Evolutionary conservation across 2,888 invertebrate species (phyloP), one percentile per base, ranked within the genome.

Genomic region (Congeria kusceri): DNA sequence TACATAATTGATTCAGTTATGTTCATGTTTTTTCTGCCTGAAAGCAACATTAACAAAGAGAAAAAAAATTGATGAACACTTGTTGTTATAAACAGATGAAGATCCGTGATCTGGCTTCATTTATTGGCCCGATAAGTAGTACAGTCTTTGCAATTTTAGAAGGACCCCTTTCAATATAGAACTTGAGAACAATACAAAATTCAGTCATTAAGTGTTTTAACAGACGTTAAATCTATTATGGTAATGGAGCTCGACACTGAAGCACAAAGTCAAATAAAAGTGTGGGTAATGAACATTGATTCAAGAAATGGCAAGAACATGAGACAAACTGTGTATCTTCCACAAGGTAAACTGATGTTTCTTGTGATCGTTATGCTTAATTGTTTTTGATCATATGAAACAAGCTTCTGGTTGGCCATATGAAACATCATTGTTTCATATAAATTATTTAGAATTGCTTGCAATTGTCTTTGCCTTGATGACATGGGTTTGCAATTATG

Each of bases 261-360:
- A 23, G 23, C 46, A 11, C 47, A 32, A 62, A 0, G 18, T 27
- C 5, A 62, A 70, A 62, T 70, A 29, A 18, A 20, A 61, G 44
- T 20, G 67, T 57, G 47, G 27, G 18, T 23, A 20, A 25, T 49
- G 15, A 67, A 67, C 32, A n/a, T 74, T 18, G 20, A n/a, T 11
- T 28, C 1, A 20, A 65, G 67, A 58, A 77, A 77, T 77, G 67
- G 72, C 9, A 77, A 72, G 56, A 44, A 56, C n/a, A 67, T 77
- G 2, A 53, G 71, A 72, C 67, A 58, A 29, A 67, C n/a, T 39
- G 13, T 29, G 25, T 65, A 62, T 47, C 66, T 28, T 27, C 64
- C 11, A 59, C 28, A n/a, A 39, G 64, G 7, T 68, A 78, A 27
- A 78, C 68, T 4, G 78, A 73, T 59, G 68, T 73, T 20, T 18